These are phyloP conservation scores for Cryptoprocta ferox DNA, from an alignment of 2,797 vertebrate species.

Conservation along the genomic window DNA sequence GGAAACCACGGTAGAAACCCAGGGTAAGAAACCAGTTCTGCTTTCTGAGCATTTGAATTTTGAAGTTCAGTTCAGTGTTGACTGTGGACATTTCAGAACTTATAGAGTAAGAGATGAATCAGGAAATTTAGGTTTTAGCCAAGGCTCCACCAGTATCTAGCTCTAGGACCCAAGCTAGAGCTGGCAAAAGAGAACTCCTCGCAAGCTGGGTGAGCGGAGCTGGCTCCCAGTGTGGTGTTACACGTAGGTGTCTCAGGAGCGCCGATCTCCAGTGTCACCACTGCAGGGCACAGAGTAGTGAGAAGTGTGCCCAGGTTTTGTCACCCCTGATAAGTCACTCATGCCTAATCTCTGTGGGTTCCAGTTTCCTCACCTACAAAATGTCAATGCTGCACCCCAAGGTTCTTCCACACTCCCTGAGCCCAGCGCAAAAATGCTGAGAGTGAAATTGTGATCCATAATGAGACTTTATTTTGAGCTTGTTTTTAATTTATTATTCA, in stretches of 20 bases:
- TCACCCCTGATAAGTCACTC: no score
- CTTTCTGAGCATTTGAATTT: background rate
- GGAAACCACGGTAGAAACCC: background rate
- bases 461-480: background rate
- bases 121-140: background rate
- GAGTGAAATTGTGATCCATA: background rate
- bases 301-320: background rate
- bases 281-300: background rate
- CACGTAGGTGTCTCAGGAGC: background rate
- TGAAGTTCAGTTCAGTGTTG: background rate
- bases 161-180: background rate
- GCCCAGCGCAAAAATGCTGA: background rate
- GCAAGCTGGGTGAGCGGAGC: background rate
- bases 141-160: background rate
- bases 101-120: background rate
- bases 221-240: rapidly evolving
- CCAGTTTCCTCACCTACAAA: background rate
- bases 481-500: conserved; percentile 12
- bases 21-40: background rate
- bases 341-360: background rate
- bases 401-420: background rate
- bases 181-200: background rate
- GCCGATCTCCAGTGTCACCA: no score
- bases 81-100: background rate
- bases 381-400: no score